Evolutionary conservation across 1,140 invertebrate genomes (phyloP).

Genomic region (Drosophila nasuta): DNA sequence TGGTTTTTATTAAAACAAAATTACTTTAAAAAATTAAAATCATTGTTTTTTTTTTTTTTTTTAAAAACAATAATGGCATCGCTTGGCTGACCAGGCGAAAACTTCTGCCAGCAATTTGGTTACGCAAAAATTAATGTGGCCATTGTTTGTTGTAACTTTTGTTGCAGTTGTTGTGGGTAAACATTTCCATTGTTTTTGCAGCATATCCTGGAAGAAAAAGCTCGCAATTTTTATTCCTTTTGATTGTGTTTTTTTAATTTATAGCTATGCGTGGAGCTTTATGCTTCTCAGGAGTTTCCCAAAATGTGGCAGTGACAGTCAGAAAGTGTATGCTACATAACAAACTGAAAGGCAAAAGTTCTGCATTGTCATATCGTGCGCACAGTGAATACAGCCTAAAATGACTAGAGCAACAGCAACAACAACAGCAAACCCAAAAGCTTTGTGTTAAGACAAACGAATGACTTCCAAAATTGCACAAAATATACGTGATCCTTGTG

Average conservation of each 20-base stretch:
- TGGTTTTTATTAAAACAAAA: slow-evolving; percentile 55
- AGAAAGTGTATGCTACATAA: slow-evolving; percentile 29
- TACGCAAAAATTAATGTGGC: slow-evolving; percentile 67
- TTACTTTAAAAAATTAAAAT: slow-evolving; percentile 62
- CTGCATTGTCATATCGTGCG: slow-evolving; percentile 65
- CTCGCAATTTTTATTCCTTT: slow-evolving; percentile 20
- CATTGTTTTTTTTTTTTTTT: slow-evolving; percentile 58
- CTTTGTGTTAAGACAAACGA: not conserved
- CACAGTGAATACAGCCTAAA: slow-evolving; percentile 60
- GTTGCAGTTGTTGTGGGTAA: slow-evolving; percentile 51
- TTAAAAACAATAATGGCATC: slow-evolving; percentile 67
- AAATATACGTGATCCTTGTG: slow-evolving; percentile 16
- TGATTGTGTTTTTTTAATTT: slow-evolving; percentile 53
- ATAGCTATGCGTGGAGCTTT: slow-evolving; percentile 52
- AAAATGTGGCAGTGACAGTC: slow-evolving; percentile 19
- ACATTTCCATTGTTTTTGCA: slow-evolving; percentile 59
- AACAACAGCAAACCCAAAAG: not conserved
- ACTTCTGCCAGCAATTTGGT: slow-evolving; percentile 58
- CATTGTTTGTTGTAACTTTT: slow-evolving; percentile 36
- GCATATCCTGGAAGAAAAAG: slow-evolving; percentile 18
- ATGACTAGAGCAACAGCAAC: slow-evolving; percentile 51
- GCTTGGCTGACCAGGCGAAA: slow-evolving; percentile 56
- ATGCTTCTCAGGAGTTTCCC: slow-evolving; percentile 11
- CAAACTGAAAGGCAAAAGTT: slow-evolving; percentile 42
- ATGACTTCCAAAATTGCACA: slow-evolving; percentile 30